A percentile compares a stretch with the other conserved stretches of the same genome.
Evolutionary conservation across 2,113 vertebrate genomes (phyloP).

Genomic region (Alexandromys fortis): DNA sequence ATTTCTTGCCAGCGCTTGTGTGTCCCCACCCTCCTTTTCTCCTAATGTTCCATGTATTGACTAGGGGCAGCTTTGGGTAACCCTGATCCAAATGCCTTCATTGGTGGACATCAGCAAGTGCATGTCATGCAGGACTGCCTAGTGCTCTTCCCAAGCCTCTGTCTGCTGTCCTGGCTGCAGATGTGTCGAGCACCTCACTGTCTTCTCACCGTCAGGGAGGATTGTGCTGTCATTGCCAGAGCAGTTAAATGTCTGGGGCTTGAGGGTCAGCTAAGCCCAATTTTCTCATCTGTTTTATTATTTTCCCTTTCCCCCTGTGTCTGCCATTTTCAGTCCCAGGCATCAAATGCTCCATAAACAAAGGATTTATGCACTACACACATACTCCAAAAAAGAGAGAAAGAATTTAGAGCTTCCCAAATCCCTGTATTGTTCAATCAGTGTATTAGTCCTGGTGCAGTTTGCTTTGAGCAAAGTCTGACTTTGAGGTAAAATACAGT

Average conservation of each 20-base stretch:
- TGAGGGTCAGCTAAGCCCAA: not conserved
- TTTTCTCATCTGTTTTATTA: not conserved
- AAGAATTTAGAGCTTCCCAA: slow-evolving; percentile 6
- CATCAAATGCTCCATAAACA: slow-evolving; percentile 9
- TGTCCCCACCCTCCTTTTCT: not conserved
- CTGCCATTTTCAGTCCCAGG: not conserved
- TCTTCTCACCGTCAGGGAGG: not conserved
- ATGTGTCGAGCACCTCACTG: not conserved
- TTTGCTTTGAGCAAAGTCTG: slow-evolving; percentile 23
- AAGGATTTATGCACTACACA: not conserved
- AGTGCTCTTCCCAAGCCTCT: not conserved
- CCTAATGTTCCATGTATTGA: not conserved
- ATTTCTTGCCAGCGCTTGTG: not conserved
- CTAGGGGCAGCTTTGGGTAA: not conserved
- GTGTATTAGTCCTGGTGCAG: not conserved
- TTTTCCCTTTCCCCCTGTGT: not conserved
- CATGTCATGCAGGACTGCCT: not conserved
- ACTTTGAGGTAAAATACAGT: not conserved
- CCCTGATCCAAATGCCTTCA: not conserved
- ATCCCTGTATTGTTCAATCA: not conserved
- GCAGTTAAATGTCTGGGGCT: not conserved
- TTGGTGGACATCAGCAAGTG: not conserved
- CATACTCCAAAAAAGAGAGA: not conserved
- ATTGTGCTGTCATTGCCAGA: not conserved
- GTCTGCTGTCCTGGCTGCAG: not conserved